Evolutionary conservation across 2,888 invertebrate genomes (phyloP).

Genomic region (Rambutsinella grinnellia): DNA sequence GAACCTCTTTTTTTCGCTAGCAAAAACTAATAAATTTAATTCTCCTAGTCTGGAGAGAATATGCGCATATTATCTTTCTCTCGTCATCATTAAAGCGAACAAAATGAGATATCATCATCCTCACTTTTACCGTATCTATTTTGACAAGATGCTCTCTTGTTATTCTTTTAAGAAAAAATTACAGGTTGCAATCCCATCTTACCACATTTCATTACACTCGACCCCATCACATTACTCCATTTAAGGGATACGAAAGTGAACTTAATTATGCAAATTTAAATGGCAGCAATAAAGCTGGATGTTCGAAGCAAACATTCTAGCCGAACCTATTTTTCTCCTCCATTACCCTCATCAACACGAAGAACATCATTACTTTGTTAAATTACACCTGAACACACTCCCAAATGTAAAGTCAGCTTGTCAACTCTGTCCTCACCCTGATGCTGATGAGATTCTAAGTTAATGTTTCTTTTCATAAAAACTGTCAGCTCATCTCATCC

Average conservation of each 20-base stretch:
- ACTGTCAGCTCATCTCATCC: slow-evolving; percentile 46
- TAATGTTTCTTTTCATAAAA: slow-evolving; percentile 7
- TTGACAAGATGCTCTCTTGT: background rate
- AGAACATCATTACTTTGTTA: background rate
- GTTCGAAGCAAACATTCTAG: background rate
- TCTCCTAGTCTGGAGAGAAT: background rate
- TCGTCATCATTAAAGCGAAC: background rate
- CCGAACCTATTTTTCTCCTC: slow-evolving; percentile 1
- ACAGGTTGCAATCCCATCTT: slow-evolving; percentile 48
- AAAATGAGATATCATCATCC: background rate
- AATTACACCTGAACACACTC: slow-evolving; percentile 19
- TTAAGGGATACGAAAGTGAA: slow-evolving; percentile 44
- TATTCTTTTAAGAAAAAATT: slow-evolving; percentile 21
- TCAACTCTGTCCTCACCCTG: background rate
- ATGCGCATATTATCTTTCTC: background rate
- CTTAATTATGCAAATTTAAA: slow-evolving; percentile 53
- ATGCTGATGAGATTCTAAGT: background rate
- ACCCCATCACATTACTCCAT: slow-evolving; percentile 45
- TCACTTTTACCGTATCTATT: slow-evolving; percentile 10
- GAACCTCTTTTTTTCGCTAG: slow-evolving; percentile 11
- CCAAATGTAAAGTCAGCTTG: background rate
- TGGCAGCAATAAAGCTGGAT: slow-evolving; percentile 12
- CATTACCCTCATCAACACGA: slow-evolving; percentile 10
- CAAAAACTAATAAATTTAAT: background rate
- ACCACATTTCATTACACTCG: slow-evolving; percentile 51